These are phyloP conservation scores for Parazoanthus atlanticus DNA, from an alignment of 92 coral and sea anemone species.

Conservation along the genomic window DNA sequence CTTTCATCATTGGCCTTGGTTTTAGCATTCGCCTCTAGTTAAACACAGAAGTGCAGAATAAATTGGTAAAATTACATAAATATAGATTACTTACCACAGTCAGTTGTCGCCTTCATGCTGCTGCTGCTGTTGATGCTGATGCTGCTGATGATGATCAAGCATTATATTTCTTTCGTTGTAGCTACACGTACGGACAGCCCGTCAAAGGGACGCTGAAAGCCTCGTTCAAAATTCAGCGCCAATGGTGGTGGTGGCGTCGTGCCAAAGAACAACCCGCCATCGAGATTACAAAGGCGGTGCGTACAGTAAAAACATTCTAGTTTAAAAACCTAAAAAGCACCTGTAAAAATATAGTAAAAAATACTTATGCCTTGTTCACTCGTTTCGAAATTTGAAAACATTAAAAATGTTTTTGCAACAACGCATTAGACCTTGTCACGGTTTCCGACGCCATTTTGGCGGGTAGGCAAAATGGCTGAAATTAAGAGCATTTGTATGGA, in stretches of 20 bases:
- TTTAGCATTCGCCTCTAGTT: too few species aligned
- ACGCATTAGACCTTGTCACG: not conserved
- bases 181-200: conserved; percentile 91
- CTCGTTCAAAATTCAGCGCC: conserved; percentile 39
- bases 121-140: not conserved
- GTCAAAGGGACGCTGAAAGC: conserved; percentile 79
- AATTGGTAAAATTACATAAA: too few species aligned
- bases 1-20: too few species aligned
- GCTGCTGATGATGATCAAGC: not conserved
- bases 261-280: not conserved
- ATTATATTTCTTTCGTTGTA: conserved; percentile 4
- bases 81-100: too few species aligned
- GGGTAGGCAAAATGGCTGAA: too few species aligned
- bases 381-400: not conserved
- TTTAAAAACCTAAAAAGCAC: not conserved
- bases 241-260: conserved; percentile 9
- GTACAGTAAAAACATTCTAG: not conserved
- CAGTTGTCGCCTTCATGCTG: too few species aligned
- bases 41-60: too few species aligned
- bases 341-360: not conserved
- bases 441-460: too few species aligned
- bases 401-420: not conserved
- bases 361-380: not conserved
- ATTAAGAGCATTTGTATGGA: too few species aligned
- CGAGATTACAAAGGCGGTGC: conserved; percentile 13